Evolutionary conservation across 2,888 invertebrate species (phyloP), one percentile per base, ranked within the genome.

Genomic region (Aleiodes testaceus): DNA sequence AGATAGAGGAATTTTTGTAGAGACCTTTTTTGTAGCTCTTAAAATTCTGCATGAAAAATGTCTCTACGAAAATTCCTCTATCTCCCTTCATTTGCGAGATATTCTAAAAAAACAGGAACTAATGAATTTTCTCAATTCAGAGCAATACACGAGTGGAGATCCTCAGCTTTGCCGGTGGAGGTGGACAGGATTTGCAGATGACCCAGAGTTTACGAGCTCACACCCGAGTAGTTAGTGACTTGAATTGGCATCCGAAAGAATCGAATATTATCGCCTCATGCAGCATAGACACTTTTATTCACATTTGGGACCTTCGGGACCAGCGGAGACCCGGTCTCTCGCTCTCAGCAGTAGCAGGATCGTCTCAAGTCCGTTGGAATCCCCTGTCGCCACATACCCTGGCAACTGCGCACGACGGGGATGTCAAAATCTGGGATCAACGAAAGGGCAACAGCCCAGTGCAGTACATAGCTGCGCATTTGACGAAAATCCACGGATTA

Each of bases 331-430:
- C 97, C 16, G 91, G 92, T 12, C 87, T 94, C 55, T 96, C 97
- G 4, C 88, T 97, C 44, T 95, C 96, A 80, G 96, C 97, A 78
- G 95, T 97, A 93, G 95, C 95, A 82, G 95, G 96, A 79, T 97
- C 97, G 2, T 95, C 96, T 1, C 97, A 97, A 89, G 97, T 98
- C 0, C 93, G 96, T 81, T 98, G 98, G 94, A 97, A 97, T 86
- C 93, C 94, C 81, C 91, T 96, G 64, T 94, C 94, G 1, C 90
- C 93, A 0, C 91, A 97, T 85, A 89, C 96, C 75, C 89, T 98
- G 76, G 98, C 98, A 1, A 97, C 98, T 53, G 95, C 97, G 3
- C 98, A 98, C 87, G 97, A 98, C 85, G 97, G 97, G 1, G 98
- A 98, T 88, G 92, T 98, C 3, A 94, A 97, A 87, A 92, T 98